Conservation (phyloP, 2,113 vertebrate species). For the Campylomormyrus tamandua region DNA sequence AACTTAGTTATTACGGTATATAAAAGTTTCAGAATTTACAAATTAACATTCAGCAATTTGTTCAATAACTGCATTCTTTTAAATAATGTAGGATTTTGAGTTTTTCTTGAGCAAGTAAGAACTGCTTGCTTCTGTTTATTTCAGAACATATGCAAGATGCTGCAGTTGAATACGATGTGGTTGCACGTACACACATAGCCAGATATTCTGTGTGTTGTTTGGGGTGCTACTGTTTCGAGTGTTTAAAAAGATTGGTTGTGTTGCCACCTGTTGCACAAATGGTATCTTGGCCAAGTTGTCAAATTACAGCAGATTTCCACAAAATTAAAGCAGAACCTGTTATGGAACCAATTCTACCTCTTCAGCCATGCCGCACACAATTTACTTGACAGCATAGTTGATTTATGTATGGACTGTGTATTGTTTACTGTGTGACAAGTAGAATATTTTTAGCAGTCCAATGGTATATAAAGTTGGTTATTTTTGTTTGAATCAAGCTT, state of each 20-base stretch:
- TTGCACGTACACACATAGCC: too few relatives aligned
- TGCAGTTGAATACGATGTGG: too few relatives aligned
- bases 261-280: too few relatives aligned
- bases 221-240: too few relatives aligned
- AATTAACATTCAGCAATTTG: too few relatives aligned
- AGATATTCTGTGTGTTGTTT: too few relatives aligned
- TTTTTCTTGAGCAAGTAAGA: not conserved
- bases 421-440: not conserved
- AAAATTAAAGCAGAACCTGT: not conserved
- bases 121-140: not conserved
- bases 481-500: not conserved
- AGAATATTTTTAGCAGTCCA: not conserved
- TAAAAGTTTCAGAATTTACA: too few relatives aligned
- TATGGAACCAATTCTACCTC: not conserved
- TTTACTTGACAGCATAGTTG: too few relatives aligned
- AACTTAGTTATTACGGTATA: too few relatives aligned
- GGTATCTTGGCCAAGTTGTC: too few relatives aligned
- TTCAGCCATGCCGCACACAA: not conserved
- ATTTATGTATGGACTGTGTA: too few relatives aligned
- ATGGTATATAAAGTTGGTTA: not conserved
- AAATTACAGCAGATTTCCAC: not conserved
- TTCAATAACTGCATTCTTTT: not conserved
- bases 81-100: not conserved
- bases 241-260: too few relatives aligned
- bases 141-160: not conserved